phyloP scores from a whole-genome alignment of 2,113 vertebrate genomes.

The Crotophaga sulcirostris region DNA sequence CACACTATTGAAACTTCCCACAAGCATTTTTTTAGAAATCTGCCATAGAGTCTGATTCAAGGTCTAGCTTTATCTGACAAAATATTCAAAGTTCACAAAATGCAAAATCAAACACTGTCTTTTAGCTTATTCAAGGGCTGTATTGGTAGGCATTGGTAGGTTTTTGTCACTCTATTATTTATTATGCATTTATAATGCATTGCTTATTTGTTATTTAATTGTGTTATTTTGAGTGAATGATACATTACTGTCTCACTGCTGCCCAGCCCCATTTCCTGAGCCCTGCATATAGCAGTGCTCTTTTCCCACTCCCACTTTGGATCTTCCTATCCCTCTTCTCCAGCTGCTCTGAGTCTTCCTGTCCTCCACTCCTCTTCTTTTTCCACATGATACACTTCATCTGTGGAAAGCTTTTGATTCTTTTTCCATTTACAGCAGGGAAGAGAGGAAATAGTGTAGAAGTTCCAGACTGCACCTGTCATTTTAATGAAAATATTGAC shows the following conservation, averaged over 20 bases:
- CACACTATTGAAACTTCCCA: neutral
- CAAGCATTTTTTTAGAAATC: neutral
- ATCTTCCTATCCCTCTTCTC: neutral
- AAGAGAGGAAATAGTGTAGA: neutral
- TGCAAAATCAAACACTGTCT: neutral
- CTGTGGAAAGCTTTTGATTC: neutral
- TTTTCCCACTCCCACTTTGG: neutral
- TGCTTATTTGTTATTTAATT: neutral
- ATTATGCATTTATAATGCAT: neutral
- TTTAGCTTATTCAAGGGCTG: neutral
- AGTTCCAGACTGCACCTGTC: neutral
- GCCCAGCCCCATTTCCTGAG: neutral
- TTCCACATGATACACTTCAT: neutral
- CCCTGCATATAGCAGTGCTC: neutral
- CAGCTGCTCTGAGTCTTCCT: neutral
- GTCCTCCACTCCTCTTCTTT: neutral
- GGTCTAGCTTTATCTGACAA: neutral
- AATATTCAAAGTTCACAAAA: neutral
- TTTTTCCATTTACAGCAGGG: neutral
- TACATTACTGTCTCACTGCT: neutral
- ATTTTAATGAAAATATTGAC: neutral
- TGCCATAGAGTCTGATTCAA: neutral
- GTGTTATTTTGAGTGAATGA: neutral
- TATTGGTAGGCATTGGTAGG: neutral
- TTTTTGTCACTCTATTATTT: neutral